Conservation (phyloP, 1,140 invertebrate species). For the Hypsibius dujardini region DNA sequence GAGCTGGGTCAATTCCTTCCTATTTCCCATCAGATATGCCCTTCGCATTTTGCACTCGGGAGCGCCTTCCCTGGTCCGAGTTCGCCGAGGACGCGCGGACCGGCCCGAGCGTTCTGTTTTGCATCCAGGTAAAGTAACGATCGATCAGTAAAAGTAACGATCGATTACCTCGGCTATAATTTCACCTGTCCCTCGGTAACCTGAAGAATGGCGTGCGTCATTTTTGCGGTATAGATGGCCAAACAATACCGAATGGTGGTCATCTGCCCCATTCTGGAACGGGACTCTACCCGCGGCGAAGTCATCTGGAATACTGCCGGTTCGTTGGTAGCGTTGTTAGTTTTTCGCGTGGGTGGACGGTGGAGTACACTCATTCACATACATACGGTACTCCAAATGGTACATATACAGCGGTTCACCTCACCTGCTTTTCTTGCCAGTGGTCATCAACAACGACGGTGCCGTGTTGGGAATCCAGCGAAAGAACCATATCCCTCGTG, state of each 20-base stretch:
- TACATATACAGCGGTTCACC: background rate
- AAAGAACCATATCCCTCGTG: conserved; percentile 94
- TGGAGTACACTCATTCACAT: too few relatives aligned
- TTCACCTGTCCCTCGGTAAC: too few relatives aligned
- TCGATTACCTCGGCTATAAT: too few relatives aligned
- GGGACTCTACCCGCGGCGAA: conserved; percentile 67
- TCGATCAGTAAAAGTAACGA: too few relatives aligned
- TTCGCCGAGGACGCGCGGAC: conserved; percentile 76
- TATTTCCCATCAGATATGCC: conserved; percentile 80
- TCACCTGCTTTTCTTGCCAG: conserved; percentile 32
- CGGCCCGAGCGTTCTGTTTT: conserved; percentile 65
- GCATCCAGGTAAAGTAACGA: conserved; percentile 55
- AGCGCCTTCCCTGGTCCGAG: conserved; percentile 89
- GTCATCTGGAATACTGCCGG: conserved; percentile 81
- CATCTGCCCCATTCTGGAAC: conserved; percentile 79
- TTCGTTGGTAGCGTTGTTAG: too few relatives aligned
- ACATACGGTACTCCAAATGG: too few relatives aligned
- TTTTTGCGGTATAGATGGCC: conserved; percentile 53
- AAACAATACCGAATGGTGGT: conserved; percentile 79
- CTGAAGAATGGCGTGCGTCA: too few relatives aligned
- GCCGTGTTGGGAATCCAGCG: conserved; percentile 76
- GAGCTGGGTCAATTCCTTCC: too few relatives aligned
- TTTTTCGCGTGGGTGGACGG: too few relatives aligned
- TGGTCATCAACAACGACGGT: conserved; percentile 66
- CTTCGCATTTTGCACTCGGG: conserved; percentile 92